phyloP scores from a whole-genome alignment of 2,113 vertebrate species.

The Pteruthius melanotis region DNA sequence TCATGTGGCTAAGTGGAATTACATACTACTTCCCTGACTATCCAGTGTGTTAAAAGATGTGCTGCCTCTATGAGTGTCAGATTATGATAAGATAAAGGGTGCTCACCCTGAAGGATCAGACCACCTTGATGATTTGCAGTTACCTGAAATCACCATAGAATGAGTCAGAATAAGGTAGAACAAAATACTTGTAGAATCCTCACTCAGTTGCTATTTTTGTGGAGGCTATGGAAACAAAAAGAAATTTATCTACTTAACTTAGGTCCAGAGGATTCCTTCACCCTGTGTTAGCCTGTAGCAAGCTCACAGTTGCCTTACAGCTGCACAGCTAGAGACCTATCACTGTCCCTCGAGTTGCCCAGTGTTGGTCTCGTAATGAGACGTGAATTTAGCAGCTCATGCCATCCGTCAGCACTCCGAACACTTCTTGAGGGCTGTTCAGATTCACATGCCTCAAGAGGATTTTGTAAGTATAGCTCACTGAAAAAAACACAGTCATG shows the following conservation, averaged over 20 bases:
- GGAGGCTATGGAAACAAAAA: not conserved
- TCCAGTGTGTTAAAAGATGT: not conserved
- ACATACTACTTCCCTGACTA: not conserved
- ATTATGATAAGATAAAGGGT: not conserved
- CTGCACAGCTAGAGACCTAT: not conserved
- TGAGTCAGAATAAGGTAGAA: not conserved
- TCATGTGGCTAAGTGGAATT: not conserved
- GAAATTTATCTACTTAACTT: not conserved
- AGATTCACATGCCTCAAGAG: not conserved
- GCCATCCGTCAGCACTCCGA: not conserved
- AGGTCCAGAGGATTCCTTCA: not conserved
- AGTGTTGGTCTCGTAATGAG: not conserved
- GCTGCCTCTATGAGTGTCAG: not conserved
- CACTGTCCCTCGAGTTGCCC: not conserved
- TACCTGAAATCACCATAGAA: not conserved
- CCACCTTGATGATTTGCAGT: not conserved
- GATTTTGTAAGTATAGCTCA: not conserved
- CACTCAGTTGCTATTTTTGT: not conserved
- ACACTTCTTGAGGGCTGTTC: not conserved
- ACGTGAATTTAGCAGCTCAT: not conserved
- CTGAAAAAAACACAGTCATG: not conserved
- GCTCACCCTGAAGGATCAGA: not conserved
- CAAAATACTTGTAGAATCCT: not conserved
- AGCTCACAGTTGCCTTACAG: not conserved
- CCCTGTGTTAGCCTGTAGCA: not conserved